Conservation (phyloP, 37 sponge, comb jelly and placozoan genomes). For the Agelas oroides region DNA sequence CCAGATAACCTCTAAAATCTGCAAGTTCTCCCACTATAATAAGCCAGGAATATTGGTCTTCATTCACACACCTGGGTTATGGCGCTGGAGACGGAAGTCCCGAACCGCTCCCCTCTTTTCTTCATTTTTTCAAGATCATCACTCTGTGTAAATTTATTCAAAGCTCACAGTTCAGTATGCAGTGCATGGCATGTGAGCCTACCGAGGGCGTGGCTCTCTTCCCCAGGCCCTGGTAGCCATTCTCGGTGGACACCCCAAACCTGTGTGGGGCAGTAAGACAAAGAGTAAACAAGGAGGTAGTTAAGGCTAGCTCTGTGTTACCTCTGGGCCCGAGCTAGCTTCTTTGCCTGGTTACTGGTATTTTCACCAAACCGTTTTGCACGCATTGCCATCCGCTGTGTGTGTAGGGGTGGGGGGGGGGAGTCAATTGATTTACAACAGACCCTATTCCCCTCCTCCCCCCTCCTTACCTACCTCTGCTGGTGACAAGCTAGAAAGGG, state of each 20-base stretch:
- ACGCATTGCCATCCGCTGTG: conserved; percentile 43
- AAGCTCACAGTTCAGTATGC: too few relatives aligned
- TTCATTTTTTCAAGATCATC: conserved; percentile 75
- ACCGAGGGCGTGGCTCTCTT: conserved; percentile 21
- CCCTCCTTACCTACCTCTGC: conserved; percentile 9
- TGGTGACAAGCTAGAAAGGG: neutral
- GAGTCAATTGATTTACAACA: neutral
- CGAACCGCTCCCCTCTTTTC: conserved; percentile 83
- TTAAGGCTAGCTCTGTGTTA: neutral
- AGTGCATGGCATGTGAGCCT: neutral
- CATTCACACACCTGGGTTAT: conserved; percentile 30
- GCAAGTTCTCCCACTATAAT: too few relatives aligned
- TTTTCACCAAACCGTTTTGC: conserved; percentile 80
- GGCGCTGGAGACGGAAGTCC: conserved; percentile 54
- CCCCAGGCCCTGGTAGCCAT: conserved; percentile 33
- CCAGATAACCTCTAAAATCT: too few relatives aligned
- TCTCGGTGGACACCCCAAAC: conserved; percentile 51
- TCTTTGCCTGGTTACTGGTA: conserved; percentile 75
- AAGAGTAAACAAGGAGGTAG: neutral
- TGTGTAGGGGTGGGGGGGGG: neutral
- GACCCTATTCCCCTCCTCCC: too few relatives aligned
- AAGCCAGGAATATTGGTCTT: too few relatives aligned
- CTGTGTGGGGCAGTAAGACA: conserved; percentile 10
- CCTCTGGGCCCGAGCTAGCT: conserved; percentile 78
- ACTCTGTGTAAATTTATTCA: conserved; percentile 4